These are phyloP conservation scores for Pachyseris speciosa DNA, from an alignment of 64 coral and sea anemone species.

Conservation along the genomic window DNA sequence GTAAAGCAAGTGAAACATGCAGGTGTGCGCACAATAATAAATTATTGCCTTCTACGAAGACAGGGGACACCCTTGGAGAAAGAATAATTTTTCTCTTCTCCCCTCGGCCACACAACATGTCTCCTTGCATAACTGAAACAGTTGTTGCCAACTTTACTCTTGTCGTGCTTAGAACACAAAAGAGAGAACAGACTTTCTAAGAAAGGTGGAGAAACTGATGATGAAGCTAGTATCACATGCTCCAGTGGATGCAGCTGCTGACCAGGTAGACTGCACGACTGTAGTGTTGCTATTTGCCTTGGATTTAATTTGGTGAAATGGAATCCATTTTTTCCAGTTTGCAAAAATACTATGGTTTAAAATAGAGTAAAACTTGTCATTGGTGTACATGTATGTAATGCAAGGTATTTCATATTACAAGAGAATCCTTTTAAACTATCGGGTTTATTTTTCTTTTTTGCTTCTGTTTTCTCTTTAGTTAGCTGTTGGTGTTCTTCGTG, in stretches of 20 bases:
- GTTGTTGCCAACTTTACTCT: no score
- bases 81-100: no score
- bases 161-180: conserved; percentile 64
- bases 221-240: conserved; percentile 85
- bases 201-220: conserved; percentile 90
- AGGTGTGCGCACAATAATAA: no score
- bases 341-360: no score
- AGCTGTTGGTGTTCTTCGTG: conserved; percentile 67
- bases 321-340: background rate
- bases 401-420: background rate
- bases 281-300: no score
- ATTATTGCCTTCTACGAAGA: no score
- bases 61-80: no score
- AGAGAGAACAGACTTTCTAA: conserved; percentile 86
- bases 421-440: background rate
- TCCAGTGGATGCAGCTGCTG: conserved; percentile 93
- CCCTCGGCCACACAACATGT: no score
- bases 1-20: no score
- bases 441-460: background rate
- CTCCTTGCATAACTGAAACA: no score
- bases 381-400: no score
- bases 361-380: no score
- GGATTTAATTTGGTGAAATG: background rate
- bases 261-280: conserved; percentile 71
- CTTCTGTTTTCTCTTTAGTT: conserved; percentile 63